A percentile compares a stretch with the other conserved stretches of the same genome.
Evolutionary conservation across 2,888 invertebrate genomes (phyloP).

Genomic region (Mythimna lalbum): DNA sequence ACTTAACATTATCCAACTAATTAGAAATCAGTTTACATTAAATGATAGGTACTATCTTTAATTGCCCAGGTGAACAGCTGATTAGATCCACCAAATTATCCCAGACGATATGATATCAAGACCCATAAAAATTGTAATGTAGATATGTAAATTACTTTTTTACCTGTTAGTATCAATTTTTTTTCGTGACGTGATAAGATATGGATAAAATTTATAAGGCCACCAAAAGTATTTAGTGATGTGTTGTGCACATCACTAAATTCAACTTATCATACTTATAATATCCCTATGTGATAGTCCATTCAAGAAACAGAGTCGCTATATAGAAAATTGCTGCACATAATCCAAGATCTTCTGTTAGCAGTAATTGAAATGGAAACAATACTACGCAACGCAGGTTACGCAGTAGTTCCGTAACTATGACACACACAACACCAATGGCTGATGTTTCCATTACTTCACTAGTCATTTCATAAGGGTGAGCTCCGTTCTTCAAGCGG

Average conservation of each 20-base stretch:
- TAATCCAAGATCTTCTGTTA: conserved; percentile 40
- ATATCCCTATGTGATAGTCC: not conserved
- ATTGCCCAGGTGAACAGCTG: conserved; percentile 9
- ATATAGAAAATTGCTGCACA: not conserved
- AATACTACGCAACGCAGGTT: conserved; percentile 61
- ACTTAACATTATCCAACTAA: not conserved
- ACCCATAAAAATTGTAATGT: conserved; percentile 1
- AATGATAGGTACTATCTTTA: conserved; percentile 3
- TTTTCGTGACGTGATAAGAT: conserved; percentile 37
- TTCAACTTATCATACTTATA: not conserved
- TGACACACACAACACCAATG: conserved; percentile 44
- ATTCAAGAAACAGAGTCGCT: conserved; percentile 1
- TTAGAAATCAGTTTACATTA: conserved; percentile 6
- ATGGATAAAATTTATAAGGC: conserved; percentile 1
- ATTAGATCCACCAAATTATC: conserved; percentile 23
- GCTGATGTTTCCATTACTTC: conserved; percentile 58
- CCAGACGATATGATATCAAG: conserved; percentile 15
- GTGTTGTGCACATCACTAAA: not conserved
- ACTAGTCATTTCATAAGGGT: conserved; percentile 59
- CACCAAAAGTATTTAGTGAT: not conserved
- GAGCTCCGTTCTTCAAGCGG: conserved; percentile 15
- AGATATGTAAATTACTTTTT: conserved; percentile 11
- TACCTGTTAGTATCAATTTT: conserved; percentile 12
- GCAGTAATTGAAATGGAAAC: conserved; percentile 64
- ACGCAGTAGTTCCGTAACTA: conserved; percentile 65